Percentiles rank a stretch among this genome's conserved stretches.
phyloP scores from a whole-genome alignment of 2,113 vertebrate genomes.

The Sarotherodon lohbergeri region DNA sequence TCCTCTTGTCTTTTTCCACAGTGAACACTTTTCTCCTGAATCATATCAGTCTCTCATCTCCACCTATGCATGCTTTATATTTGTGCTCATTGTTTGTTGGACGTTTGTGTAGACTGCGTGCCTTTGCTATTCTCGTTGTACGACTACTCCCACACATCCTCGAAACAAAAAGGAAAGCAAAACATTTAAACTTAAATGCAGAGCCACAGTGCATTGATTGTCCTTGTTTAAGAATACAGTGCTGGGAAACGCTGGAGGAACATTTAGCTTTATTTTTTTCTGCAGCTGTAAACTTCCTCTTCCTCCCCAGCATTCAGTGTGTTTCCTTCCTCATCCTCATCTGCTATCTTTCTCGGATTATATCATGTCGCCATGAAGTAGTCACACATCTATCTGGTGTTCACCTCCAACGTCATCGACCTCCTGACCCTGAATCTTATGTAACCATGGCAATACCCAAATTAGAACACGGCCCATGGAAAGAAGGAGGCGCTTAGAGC shows the following conservation, averaged over 20 bases:
- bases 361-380: constrained; percentile 14
- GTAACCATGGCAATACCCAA: constrained; percentile 67
- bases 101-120: neutral
- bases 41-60: neutral
- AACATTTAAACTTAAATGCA: neutral
- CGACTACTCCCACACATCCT: neutral
- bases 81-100: neutral
- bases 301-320: constrained; percentile 26
- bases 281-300: constrained; percentile 53
- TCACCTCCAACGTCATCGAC: constrained; percentile 49
- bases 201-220: neutral
- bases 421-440: constrained; percentile 68
- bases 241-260: constrained; percentile 1
- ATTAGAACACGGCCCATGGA: constrained; percentile 62
- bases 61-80: neutral
- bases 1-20: neutral
- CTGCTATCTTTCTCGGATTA: neutral
- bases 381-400: constrained; percentile 40
- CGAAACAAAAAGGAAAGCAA: neutral
- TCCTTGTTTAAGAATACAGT: constrained; percentile 16
- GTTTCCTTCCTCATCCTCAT: constrained; percentile 50
- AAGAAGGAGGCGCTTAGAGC: constrained; percentile 48
- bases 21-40: neutral
- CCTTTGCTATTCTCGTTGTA: neutral
- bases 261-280: constrained; percentile 18